Evolutionary conservation across 2,888 invertebrate species (phyloP), one percentile per base, ranked within the genome.

Genomic region (Lasioglossum leucozonium): DNA sequence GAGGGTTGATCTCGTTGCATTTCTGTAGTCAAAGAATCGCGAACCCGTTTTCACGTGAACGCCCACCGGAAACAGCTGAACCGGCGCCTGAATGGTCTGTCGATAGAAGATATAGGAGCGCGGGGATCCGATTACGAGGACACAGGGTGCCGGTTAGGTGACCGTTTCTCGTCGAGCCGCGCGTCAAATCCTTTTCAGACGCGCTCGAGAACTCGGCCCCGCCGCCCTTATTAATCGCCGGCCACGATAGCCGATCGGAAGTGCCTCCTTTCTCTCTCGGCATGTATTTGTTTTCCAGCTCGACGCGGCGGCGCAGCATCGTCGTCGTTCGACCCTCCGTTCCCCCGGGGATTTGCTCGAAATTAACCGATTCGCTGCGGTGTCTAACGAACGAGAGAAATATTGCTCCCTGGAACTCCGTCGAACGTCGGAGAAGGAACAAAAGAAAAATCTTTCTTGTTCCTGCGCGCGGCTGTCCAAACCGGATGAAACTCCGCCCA

Each of bases 51-150:
- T 92, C 90, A 93, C 92, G 93, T 93, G 65, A 79, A 94, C 95
- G 95, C 95, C 95, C 95, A 95, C 95, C 95, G 95, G 95, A 95
- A 95, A 89, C 95, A 95, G 95, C 95, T 95, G 95, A 93, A 89
- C 81, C 88, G 88, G 86, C 88, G 88, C 89, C 87, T 94, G 93
- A 94, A 95, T 94, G 92, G 93, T 92, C 92, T 91, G 86, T 83
- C 86, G 88, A 87, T 90, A 86, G 88, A 90, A 92, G 93, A 93
- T 93, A 92, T 92, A 92, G 89, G 91, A 92, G 91, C 88, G 83
- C 86, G 85, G 89, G 92, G 93, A 94, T 94, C 94, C 93, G 94
- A 94, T 95, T 94, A 94, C 94, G 88, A 89, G 92, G 91, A 92
- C 90, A 87, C 89, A 91, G 90, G 89, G 92, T 30, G 62, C 91